Percentiles rank a stretch among this genome's conserved stretches.
Conservation (phyloP, 2,888 invertebrate genomes). For the Agrotis exclamationis region DNA sequence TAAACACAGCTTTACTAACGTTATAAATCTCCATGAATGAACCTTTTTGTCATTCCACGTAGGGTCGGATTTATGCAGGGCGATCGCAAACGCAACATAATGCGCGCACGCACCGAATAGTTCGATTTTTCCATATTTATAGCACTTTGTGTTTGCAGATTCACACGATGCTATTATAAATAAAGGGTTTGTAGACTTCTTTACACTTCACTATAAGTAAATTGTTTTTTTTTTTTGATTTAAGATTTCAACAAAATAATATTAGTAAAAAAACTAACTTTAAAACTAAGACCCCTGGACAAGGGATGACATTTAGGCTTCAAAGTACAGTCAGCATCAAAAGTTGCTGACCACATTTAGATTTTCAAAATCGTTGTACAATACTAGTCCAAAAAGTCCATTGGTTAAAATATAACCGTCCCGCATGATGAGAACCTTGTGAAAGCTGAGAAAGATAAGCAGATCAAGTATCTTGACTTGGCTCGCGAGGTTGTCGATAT, state of each 20-base stretch:
- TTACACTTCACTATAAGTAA: constrained; percentile 1
- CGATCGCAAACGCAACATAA: constrained; percentile 68
- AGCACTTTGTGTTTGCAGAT: constrained; percentile 69
- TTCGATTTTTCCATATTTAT: constrained; percentile 74
- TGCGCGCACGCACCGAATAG: constrained; percentile 60
- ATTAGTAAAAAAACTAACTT: background rate
- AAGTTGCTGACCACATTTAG: too few species aligned
- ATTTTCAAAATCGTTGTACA: too few species aligned
- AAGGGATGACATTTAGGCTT: too few species aligned
- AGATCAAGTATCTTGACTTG: too few species aligned
- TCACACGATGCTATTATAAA: constrained; percentile 70
- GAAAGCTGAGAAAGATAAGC: too few species aligned
- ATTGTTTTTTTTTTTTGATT: background rate
- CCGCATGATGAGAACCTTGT: too few species aligned
- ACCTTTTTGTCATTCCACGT: constrained; percentile 79
- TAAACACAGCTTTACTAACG: constrained; percentile 67
- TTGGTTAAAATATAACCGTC: too few species aligned
- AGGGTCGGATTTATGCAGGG: constrained; percentile 68
- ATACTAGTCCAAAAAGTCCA: too few species aligned
- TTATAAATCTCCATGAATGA: constrained; percentile 86
- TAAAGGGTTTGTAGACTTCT: constrained; percentile 33
- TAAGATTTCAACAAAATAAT: background rate
- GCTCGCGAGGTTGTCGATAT: too few species aligned
- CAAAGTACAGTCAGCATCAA: too few species aligned
- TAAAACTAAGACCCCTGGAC: too few species aligned